These are phyloP conservation scores for Cyprinus carpio DNA, from an alignment of 2,113 vertebrate species.

Conservation along the genomic window DNA sequence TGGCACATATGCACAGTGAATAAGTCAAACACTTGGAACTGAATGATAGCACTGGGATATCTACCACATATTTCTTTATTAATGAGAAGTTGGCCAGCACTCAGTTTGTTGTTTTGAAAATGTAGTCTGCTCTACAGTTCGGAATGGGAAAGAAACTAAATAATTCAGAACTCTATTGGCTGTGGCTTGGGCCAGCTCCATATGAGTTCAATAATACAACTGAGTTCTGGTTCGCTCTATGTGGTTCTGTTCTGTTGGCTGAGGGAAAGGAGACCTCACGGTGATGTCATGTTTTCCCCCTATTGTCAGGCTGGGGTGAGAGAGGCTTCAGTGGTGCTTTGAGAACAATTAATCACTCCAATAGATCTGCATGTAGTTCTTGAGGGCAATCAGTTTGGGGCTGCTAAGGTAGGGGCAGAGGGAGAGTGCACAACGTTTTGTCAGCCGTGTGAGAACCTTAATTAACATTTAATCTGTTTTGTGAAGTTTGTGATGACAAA, in stretches of 20 bases:
- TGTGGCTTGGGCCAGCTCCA: conserved; percentile 74
- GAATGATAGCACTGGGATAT: conserved; percentile 72
- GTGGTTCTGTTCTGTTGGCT: conserved; percentile 49
- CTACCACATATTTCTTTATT: conserved; percentile 77
- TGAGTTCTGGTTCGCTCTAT: conserved; percentile 50
- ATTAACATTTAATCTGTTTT: conserved; percentile 67
- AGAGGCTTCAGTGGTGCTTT: conserved; percentile 56
- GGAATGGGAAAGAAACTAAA: conserved; percentile 69
- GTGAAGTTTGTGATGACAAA: conserved; percentile 68
- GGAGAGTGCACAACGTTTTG: conserved; percentile 59
- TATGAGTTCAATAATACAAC: conserved; percentile 82
- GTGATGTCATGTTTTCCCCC: conserved; percentile 76
- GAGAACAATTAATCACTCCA: conserved; percentile 63
- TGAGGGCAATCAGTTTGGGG: conserved; percentile 11
- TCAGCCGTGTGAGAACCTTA: conserved; percentile 56
- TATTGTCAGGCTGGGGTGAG: conserved; percentile 50
- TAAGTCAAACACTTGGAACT: conserved; percentile 59
- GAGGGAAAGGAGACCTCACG: conserved; percentile 46
- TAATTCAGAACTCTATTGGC: conserved; percentile 80
- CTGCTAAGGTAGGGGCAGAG: conserved; percentile 38
- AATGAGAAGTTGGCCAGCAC: conserved; percentile 82
- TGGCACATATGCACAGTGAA: conserved; percentile 55
- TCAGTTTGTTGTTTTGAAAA: conserved; percentile 67
- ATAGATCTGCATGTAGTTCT: conserved; percentile 43
- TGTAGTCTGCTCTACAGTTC: conserved; percentile 38